Conservation (phyloP, 2,888 invertebrate genomes). For the Plagiodera versicolora region DNA sequence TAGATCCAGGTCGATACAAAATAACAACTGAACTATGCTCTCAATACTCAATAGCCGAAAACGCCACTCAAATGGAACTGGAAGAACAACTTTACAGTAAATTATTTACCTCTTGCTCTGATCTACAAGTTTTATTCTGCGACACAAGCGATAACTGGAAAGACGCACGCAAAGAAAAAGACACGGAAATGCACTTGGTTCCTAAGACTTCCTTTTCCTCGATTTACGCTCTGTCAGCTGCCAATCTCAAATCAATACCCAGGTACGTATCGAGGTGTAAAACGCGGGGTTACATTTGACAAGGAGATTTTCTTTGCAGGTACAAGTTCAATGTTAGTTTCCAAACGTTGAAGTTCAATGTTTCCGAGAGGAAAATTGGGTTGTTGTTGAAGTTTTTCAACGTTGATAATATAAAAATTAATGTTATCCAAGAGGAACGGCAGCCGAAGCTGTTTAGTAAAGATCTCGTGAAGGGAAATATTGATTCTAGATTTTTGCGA, state of each 20-base stretch:
- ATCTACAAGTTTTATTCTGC: constrained; percentile 66
- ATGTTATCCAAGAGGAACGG: constrained; percentile 34
- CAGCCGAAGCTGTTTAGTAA: constrained; percentile 33
- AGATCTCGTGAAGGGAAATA: constrained; percentile 33
- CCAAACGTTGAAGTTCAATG: constrained; percentile 71
- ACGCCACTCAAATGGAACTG: constrained; percentile 79
- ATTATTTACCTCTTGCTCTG: constrained; percentile 69
- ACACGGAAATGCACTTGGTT: constrained; percentile 74
- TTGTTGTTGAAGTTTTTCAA: constrained; percentile 65
- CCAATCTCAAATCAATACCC: constrained; percentile 48
- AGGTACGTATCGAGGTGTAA: constrained; percentile 36
- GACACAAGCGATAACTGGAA: constrained; percentile 74
- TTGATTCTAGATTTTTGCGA: constrained; percentile 30
- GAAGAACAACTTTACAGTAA: constrained; percentile 80
- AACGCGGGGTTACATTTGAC: neutral
- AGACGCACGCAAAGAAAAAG: constrained; percentile 67
- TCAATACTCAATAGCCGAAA: constrained; percentile 66
- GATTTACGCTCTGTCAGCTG: constrained; percentile 46
- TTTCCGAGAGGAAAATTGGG: constrained; percentile 72
- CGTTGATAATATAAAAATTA: constrained; percentile 39
- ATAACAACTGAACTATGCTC: constrained; percentile 76
- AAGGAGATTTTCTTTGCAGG: constrained; percentile 52
- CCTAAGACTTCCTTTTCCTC: constrained; percentile 62
- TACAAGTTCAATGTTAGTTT: constrained; percentile 76
- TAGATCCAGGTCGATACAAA: constrained; percentile 71